phyloP scores from a whole-genome alignment of 2,797 vertebrate species.

The Pantherophis alleghaniensis region DNA sequence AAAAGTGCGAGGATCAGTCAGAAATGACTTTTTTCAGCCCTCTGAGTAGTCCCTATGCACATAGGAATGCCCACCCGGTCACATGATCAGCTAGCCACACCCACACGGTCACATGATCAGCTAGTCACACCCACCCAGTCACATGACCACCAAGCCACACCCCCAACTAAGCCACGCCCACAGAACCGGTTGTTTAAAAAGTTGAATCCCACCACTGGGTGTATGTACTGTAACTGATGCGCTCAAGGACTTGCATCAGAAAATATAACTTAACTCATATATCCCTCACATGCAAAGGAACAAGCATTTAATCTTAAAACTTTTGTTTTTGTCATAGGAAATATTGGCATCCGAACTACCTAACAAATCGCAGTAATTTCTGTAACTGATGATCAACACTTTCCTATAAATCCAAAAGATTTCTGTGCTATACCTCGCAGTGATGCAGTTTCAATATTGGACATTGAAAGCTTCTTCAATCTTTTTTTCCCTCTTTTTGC shows the following conservation, averaged over 20 bases:
- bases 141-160: too few species aligned
- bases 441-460: slow-evolving; percentile 90
- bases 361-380: not conserved
- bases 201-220: not conserved
- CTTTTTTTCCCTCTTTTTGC: slow-evolving; percentile 98
- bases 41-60: too few species aligned
- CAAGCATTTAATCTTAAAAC: not conserved
- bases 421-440: slow-evolving; percentile 82
- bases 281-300: not conserved
- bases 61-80: too few species aligned
- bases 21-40: too few species aligned
- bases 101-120: too few species aligned
- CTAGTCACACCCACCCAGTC: too few species aligned
- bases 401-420: not conserved
- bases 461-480: slow-evolving; percentile 93
- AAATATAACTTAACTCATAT: not conserved
- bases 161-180: too few species aligned
- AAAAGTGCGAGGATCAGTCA: too few species aligned
- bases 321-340: not conserved
- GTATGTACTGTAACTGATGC: not conserved
- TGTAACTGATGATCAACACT: not conserved
- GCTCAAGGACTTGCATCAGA: not conserved
- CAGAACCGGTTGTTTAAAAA: too few species aligned
- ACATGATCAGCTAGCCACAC: too few species aligned
- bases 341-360: not conserved